phyloP scores from a whole-genome alignment of 2,888 invertebrate genomes.

The Electrophaes corylata region DNA sequence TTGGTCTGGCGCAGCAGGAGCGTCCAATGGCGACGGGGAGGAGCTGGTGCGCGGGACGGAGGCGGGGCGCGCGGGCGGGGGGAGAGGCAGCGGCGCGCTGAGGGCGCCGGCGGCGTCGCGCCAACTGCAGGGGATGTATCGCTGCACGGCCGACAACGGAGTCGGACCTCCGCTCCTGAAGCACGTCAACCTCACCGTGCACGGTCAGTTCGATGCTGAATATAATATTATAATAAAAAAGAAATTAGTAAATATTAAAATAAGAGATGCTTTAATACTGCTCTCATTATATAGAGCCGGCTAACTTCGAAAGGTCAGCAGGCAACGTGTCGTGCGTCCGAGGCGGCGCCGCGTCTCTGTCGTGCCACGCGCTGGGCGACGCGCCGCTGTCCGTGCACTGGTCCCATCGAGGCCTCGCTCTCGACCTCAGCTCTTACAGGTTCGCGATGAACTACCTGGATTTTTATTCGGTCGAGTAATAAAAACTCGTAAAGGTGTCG shows the following conservation, averaged over 20 bases:
- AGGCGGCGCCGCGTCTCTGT: constrained; percentile 82
- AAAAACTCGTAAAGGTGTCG: background rate
- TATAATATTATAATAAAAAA: too few species aligned
- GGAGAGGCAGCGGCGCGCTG: constrained; percentile 81
- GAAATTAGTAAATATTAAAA: too few species aligned
- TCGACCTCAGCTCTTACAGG: constrained; percentile 86
- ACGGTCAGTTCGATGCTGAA: constrained; percentile 85
- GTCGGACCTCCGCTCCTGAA: constrained; percentile 92
- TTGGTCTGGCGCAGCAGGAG: constrained; percentile 39
- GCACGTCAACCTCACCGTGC: constrained; percentile 90
- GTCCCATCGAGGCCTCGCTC: constrained; percentile 87
- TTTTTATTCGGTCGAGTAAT: too few species aligned
- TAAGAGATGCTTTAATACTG: too few species aligned
- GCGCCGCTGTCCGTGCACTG: constrained; percentile 91
- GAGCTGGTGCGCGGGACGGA: constrained; percentile 15
- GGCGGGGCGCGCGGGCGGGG: constrained; percentile 32
- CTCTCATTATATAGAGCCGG: constrained; percentile 86
- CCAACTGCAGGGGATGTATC: constrained; percentile 89
- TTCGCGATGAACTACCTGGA: constrained; percentile 37
- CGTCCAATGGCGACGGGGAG: constrained; percentile 48
- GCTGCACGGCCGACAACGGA: constrained; percentile 92
- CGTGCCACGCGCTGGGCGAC: constrained; percentile 91
- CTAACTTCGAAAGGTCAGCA: constrained; percentile 87
- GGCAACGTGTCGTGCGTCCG: constrained; percentile 85
- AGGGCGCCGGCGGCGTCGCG: constrained; percentile 87